These are phyloP conservation scores for Hyposoter didymator DNA, from an alignment of 2,888 invertebrate species.

Conservation along the genomic window DNA sequence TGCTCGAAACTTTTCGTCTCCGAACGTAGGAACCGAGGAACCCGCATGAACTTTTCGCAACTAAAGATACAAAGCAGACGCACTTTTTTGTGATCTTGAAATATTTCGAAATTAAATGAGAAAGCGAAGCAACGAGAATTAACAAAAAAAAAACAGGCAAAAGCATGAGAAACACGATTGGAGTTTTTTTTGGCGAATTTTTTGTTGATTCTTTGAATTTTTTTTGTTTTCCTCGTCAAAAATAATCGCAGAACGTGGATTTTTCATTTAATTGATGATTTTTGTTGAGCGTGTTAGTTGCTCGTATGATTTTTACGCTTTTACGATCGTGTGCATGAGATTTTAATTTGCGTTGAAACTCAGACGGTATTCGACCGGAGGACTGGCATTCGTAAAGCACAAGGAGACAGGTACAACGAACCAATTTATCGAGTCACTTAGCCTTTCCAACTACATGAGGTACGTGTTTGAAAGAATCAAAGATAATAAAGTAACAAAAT, in stretches of 20 bases:
- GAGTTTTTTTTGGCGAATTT: no score
- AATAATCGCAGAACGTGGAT: conserved; percentile 43
- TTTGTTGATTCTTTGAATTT: no score
- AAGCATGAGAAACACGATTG: no score
- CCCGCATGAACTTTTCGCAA: neutral
- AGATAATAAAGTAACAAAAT: neutral
- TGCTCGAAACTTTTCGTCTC: neutral
- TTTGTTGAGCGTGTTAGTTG: neutral
- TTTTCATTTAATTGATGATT: conserved; percentile 29
- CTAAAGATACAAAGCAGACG: no score
- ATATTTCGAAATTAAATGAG: neutral
- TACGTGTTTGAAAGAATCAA: conserved; percentile 69
- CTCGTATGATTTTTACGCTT: conserved; percentile 57
- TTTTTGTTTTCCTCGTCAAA: no score
- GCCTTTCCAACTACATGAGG: conserved; percentile 82
- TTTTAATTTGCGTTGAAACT: conserved; percentile 71
- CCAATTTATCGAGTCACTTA: conserved; percentile 82
- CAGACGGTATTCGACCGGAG: conserved; percentile 82
- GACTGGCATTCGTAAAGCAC: conserved; percentile 81
- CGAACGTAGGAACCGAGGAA: neutral
- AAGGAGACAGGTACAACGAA: conserved; percentile 81
- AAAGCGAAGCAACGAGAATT: no score
- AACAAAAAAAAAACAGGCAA: no score
- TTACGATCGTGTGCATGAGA: conserved; percentile 74
- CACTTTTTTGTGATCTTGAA: neutral